Conservation (phyloP, 2,888 invertebrate species). For the Ischnus inquisitorius region DNA sequence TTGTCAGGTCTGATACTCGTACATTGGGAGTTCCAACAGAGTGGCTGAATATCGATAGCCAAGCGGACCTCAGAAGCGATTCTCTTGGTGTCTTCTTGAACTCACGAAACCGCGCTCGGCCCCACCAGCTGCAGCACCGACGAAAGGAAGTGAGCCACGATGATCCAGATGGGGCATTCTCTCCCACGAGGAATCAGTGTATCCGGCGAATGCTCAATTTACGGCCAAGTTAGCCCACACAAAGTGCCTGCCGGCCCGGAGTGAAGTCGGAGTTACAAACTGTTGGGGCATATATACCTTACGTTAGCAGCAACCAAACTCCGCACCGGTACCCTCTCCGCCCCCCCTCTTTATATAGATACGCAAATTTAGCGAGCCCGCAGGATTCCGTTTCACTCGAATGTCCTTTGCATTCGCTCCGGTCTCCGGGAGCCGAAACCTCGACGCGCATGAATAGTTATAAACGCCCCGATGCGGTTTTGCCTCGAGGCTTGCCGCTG, state of each 20-base stretch:
- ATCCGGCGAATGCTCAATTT: conserved; percentile 74
- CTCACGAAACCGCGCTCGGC: conserved; percentile 53
- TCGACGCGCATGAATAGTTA: conserved; percentile 67
- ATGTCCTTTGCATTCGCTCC: conserved; percentile 58
- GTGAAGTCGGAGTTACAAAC: conserved; percentile 59
- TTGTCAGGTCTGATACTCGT: no score
- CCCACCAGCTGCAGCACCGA: conserved; percentile 41
- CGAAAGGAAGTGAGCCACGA: conserved; percentile 12
- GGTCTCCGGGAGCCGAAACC: conserved; percentile 41
- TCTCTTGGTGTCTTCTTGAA: conserved; percentile 49
- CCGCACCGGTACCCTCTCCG: conserved; percentile 1
- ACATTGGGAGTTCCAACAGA: no score
- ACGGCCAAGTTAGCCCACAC: conserved; percentile 73
- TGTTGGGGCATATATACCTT: conserved; percentile 30
- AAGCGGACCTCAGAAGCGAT: not conserved
- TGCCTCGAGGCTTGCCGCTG: conserved; percentile 12
- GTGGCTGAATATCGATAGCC: conserved; percentile 63
- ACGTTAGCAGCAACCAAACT: conserved; percentile 49
- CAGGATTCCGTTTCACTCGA: conserved; percentile 57
- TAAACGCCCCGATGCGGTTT: conserved; percentile 48
- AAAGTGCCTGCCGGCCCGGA: conserved; percentile 67
- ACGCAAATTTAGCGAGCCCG: conserved; percentile 53
- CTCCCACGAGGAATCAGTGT: conserved; percentile 74
- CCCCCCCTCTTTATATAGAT: conserved; percentile 30
- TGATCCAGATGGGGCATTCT: conserved; percentile 33